Evolutionary conservation across 2,113 vertebrate genomes (phyloP), one percentile per base, ranked within the genome.

Genomic region (Daubentonia madagascariensis): DNA sequence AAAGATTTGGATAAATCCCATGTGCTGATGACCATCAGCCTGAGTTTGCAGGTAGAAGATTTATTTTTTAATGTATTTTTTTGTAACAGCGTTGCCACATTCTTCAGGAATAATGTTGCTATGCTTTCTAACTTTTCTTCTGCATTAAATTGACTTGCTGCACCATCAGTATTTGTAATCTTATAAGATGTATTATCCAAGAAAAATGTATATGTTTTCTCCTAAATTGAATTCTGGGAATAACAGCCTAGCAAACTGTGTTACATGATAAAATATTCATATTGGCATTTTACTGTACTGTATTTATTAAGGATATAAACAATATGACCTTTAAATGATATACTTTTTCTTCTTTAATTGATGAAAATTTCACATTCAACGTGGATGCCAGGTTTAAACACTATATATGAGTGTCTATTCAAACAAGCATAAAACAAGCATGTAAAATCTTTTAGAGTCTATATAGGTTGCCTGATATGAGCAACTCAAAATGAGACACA

Each of bases 291-390:
- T 86, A 89, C 86, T 91, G 40, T 85, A 59, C 67, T 85, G 20
- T 88, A 45, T 61, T 89, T 92, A 75, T 89, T 72, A 91, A 48
- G 43, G 16, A n/a, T 81, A 83, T 57, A 67, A 65, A 88, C 1
- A 68, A n/a, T 67, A 95, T 89, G 43, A 73, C 20, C 93, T 97
- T 96, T 95, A 81, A 85, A 85, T 61, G 37, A 70, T 85, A 65
- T 25, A 35, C 10, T 65, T 91, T 89, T 94, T 79, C 73, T 91
- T 90, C 25, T 87, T 91, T 93, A 95, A 86, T 50, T 95, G 28
- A 48, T 95, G 59, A 95, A 75, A 45, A 52, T 63, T 40, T 8
- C 59, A 54, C 14, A 61, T 45, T n/a, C 13, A 48, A 52, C 35
- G 22, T 67, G 73, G 70, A 68, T 90, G 22, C 3, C 17, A 6